A percentile compares a stretch with the other conserved stretches of the same genome.
Conservation (phyloP, 2,113 vertebrate genomes). For the Scopus umbretta region DNA sequence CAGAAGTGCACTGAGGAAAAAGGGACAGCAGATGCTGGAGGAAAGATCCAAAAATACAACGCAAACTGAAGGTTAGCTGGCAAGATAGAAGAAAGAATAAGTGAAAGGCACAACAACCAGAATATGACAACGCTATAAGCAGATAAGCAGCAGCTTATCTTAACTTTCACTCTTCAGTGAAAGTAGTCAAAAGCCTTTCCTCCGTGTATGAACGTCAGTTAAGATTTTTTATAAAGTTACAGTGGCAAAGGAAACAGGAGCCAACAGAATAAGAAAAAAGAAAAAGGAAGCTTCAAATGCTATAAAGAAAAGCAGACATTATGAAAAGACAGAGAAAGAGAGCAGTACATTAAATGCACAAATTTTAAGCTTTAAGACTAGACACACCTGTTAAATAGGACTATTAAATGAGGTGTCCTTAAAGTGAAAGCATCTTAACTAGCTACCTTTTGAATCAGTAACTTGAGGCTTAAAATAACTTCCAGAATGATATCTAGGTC, state of each 20-base stretch:
- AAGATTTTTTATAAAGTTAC: background rate
- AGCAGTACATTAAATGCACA: background rate
- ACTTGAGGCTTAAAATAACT: background rate
- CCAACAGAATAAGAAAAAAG: background rate
- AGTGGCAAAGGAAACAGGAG: background rate
- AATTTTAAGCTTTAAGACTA: too few species aligned
- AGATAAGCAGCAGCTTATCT: too few species aligned
- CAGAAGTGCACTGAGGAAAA: background rate
- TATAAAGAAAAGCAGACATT: background rate
- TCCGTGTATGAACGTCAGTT: background rate
- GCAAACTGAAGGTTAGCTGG: background rate
- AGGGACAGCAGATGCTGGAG: background rate
- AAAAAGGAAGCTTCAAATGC: background rate
- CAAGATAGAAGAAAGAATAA: background rate
- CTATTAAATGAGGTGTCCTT: background rate
- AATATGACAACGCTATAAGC: background rate
- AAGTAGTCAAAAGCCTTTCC: background rate
- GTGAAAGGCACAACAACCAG: background rate
- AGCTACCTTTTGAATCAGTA: background rate
- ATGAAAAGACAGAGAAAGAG: background rate
- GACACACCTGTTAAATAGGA: too few species aligned
- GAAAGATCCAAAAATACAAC: background rate
- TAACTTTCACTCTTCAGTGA: too few species aligned
- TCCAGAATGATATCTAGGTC: background rate
- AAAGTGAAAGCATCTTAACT: background rate